phyloP scores from a whole-genome alignment of 35 echinoderm and acorn worm genomes.

The Lytechinus pictus region DNA sequence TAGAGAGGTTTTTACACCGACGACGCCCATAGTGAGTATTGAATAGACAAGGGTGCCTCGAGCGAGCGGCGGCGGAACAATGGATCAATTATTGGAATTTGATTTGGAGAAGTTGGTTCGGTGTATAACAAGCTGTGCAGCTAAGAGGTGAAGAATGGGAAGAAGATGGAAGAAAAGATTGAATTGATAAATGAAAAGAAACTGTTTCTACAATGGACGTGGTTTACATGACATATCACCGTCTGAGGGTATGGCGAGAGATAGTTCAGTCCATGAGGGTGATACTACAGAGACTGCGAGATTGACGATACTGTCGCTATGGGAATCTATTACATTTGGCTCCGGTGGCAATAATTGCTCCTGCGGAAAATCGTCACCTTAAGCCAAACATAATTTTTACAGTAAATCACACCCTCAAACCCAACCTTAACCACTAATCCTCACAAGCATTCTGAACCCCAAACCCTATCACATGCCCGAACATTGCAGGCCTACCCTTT shows the following conservation, averaged over 20 bases:
- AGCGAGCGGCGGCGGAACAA: neutral
- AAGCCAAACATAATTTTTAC: no score
- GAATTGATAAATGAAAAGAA: constrained; percentile 8
- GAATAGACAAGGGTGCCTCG: constrained; percentile 16
- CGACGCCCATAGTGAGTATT: constrained; percentile 15
- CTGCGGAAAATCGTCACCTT: no score
- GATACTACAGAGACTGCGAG: neutral
- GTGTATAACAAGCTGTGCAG: neutral
- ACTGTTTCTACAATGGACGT: constrained; percentile 32
- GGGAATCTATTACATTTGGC: neutral
- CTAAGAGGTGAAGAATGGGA: constrained; percentile 2
- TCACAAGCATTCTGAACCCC: no score
- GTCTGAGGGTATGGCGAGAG: neutral
- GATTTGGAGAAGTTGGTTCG: neutral
- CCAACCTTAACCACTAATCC: no score
- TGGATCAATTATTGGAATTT: constrained; percentile 43
- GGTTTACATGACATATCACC: constrained; percentile 38
- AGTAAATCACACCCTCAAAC: no score
- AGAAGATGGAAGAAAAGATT: constrained; percentile 28
- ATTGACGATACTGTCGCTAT: neutral
- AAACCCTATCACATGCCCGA: no score
- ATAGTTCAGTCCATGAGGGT: neutral
- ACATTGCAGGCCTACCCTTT: no score
- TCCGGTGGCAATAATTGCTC: no score
- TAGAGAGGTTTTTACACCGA: neutral